Base-by-base conservation (phyloP, 1,140 invertebrate genomes). In the Drosophila kanapiae region DNA sequence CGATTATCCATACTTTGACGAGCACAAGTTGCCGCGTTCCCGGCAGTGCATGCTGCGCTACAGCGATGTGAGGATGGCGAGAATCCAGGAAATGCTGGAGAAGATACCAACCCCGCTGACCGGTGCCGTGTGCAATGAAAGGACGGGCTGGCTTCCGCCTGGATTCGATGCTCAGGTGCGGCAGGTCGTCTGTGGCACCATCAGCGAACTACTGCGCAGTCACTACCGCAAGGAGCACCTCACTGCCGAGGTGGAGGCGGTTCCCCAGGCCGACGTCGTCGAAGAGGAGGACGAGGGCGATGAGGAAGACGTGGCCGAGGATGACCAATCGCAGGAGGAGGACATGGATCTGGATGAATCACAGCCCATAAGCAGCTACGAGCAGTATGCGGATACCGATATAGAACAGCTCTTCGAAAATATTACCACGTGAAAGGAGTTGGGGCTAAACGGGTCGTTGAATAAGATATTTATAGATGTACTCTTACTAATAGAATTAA, bases 31-130 rank as follows among this genome's bases (percentile, higher is more conserved):
- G 40, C 92, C 92, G 0, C 80, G 87, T 33, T 91, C 82, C 0
- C 60, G 92, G 3, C 92, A 93, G 45, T 93, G 91, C 8, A 91
- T 93, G 76, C 63, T 92, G 29, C 78, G 91, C 95, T 96, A 97
- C 82, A 97, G 96, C 87, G 97, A 99, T 91, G 94, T 99, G 33
- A 93, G 96, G n/a, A 93, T 97, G n/a, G 94, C 95, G 0, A 97
- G 98, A 94, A 96, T 99, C 65, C 96, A 98, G 92, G 95, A 95
- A 75, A 95, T 98, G 93, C 78, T 98, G 9, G 93, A 94, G 11
- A 94, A 95, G 62, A 94, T 96, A 65, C 95, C 96, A 4, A 94
- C 95, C 23, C 93, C 95, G 16, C 91, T 94, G 13, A 94, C 95
- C 3, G 95, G 94, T 13, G 93, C 94, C 54, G 93, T 94, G 37